Evolutionary conservation across 2,888 invertebrate genomes (phyloP).

Genomic region (Alentia gelatinosa): DNA sequence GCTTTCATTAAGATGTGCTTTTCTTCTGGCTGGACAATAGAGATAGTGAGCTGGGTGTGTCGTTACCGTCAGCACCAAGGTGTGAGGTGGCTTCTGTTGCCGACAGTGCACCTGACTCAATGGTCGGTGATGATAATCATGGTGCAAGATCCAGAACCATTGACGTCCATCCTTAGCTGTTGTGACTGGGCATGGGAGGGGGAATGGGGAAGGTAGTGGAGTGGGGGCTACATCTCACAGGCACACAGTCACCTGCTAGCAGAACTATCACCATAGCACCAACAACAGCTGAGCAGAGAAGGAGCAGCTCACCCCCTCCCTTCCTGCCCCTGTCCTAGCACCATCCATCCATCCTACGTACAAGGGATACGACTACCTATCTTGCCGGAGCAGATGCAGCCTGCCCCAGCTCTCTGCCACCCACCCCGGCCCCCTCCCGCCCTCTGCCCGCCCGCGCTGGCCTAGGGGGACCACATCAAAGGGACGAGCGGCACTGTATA

Average conservation of each 20-base stretch:
- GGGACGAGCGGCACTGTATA: neutral
- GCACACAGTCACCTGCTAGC: neutral
- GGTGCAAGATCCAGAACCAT: neutral
- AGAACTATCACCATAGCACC: neutral
- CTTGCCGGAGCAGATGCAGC: conserved; percentile 15
- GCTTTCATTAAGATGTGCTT: neutral
- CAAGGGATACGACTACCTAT: neutral
- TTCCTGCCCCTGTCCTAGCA: neutral
- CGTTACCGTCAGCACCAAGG: neutral
- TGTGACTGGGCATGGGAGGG: neutral
- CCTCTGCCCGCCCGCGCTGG: neutral
- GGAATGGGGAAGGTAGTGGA: neutral
- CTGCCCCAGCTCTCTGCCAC: neutral
- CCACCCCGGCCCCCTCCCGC: neutral
- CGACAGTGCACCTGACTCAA: conserved; percentile 20
- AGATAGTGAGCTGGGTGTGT: neutral
- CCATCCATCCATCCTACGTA: neutral
- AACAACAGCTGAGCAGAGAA: neutral
- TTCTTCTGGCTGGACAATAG: neutral
- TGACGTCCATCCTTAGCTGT: neutral
- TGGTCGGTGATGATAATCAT: conserved; percentile 4
- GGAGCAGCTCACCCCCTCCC: neutral
- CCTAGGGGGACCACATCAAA: conserved; percentile 40
- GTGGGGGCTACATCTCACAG: neutral
- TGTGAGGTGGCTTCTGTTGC: neutral